Percentiles rank a stretch among this genome's conserved stretches.
These are phyloP conservation scores for Rhadinocentrus ornatus DNA, from an alignment of 2,797 vertebrate species.

Conservation along the genomic window DNA sequence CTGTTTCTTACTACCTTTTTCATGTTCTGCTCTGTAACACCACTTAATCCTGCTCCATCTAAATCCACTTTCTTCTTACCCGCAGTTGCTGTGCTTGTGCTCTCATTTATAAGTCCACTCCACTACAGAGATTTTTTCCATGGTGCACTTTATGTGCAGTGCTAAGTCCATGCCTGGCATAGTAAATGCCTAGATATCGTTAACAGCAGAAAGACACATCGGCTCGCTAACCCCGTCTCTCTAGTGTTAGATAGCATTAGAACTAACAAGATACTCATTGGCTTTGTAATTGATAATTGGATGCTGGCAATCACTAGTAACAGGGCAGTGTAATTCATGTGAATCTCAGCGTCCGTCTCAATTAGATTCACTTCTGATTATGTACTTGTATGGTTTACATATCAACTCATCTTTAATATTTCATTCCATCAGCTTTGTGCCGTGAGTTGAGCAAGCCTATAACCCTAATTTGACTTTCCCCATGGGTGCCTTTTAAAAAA, in stretches of 20 bases:
- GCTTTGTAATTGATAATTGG: slow-evolving; percentile 69
- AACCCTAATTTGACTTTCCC: slow-evolving; percentile 31
- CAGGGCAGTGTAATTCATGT: slow-evolving; percentile 50
- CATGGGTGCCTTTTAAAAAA: slow-evolving; percentile 13
- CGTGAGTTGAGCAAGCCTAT: slow-evolving; percentile 19
- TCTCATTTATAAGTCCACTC: slow-evolving; percentile 58
- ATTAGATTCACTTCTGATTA: slow-evolving; percentile 55
- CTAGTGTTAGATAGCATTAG: slow-evolving; percentile 67
- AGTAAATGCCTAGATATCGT: slow-evolving; percentile 52
- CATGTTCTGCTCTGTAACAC: slow-evolving; percentile 40
- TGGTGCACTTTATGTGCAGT: slow-evolving; percentile 41
- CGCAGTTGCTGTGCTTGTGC: slow-evolving; percentile 15
- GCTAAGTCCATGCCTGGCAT: slow-evolving; percentile 51
- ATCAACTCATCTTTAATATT: slow-evolving; percentile 42
- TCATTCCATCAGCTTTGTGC: slow-evolving; percentile 34
- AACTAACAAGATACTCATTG: slow-evolving; percentile 67
- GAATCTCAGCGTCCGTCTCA: slow-evolving; percentile 41
- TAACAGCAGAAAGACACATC: slow-evolving; percentile 45
- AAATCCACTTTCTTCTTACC: slow-evolving; percentile 31
- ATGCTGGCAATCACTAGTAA: slow-evolving; percentile 47
- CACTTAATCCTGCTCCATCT: slow-evolving; percentile 51
- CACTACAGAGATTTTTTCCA: slow-evolving; percentile 47
- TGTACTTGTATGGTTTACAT: slow-evolving; percentile 25
- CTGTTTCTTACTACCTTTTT: slow-evolving; percentile 23
- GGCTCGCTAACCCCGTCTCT: slow-evolving; percentile 50